Conservation (phyloP, 2,888 invertebrate species). For the Furcula furcula region DNA sequence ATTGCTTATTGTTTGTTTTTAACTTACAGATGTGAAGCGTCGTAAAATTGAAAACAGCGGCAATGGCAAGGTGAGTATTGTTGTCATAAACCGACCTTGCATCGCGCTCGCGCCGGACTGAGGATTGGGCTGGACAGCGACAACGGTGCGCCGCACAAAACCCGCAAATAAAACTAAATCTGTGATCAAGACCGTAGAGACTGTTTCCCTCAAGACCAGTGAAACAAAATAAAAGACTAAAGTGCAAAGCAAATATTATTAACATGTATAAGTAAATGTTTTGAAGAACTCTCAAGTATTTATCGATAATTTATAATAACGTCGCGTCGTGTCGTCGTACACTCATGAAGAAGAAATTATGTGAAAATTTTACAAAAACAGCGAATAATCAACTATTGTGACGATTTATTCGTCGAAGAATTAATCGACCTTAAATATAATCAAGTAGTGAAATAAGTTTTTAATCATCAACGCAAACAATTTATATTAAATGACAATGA, state of each 20-base stretch:
- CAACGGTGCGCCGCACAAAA: conserved; percentile 22
- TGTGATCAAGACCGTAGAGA: conserved; percentile 29
- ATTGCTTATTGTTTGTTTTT: too few relatives aligned
- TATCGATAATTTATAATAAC: background rate
- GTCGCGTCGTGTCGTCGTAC: background rate
- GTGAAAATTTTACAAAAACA: too few relatives aligned
- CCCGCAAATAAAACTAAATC: conserved; percentile 8
- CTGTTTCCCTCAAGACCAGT: conserved; percentile 23
- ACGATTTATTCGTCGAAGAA: too few relatives aligned
- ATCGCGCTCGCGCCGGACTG: conserved; percentile 74
- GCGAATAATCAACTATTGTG: too few relatives aligned
- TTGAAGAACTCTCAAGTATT: background rate
- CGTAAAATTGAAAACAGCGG: conserved; percentile 90
- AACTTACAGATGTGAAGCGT: conserved; percentile 87
- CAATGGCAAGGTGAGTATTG: conserved; percentile 92
- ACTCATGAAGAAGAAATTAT: background rate
- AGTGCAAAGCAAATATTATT: conserved; percentile 14
- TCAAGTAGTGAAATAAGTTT: too few relatives aligned
- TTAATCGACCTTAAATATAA: too few relatives aligned
- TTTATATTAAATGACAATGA: too few relatives aligned
- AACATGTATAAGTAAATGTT: background rate
- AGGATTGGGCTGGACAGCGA: conserved; percentile 82
- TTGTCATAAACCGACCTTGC: conserved; percentile 64
- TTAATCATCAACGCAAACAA: too few relatives aligned
- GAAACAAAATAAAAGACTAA: conserved; percentile 24